These are phyloP conservation scores for Phalacrocorax carbo DNA, from an alignment of 2,113 vertebrate genomes.

Conservation along the genomic window DNA sequence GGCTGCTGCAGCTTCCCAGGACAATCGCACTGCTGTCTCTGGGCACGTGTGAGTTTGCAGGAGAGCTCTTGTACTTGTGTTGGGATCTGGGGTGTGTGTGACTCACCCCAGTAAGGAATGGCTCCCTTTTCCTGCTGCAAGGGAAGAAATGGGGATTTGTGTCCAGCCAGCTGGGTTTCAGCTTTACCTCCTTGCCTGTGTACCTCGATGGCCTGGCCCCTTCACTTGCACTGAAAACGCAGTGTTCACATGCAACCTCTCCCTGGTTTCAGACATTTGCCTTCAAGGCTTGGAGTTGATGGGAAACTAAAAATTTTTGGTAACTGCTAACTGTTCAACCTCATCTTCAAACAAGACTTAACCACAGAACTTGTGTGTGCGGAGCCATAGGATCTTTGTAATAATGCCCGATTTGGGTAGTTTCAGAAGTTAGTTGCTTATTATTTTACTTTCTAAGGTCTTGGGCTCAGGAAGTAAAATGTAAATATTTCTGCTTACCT, in stretches of 20 bases:
- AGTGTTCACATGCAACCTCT: not conserved
- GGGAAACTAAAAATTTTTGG: not conserved
- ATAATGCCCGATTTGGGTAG: not conserved
- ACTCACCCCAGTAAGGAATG: not conserved
- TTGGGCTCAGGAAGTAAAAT: not conserved
- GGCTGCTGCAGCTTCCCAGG: not conserved
- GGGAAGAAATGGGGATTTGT: not conserved
- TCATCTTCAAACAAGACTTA: not conserved
- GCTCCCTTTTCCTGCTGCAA: not conserved
- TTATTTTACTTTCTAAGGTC: not conserved
- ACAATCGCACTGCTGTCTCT: not conserved
- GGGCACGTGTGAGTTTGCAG: not conserved
- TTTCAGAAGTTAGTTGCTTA: not conserved
- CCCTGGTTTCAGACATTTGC: not conserved
- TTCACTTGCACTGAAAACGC: not conserved
- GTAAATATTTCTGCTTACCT: not conserved
- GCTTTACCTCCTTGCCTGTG: not conserved
- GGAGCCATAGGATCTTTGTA: not conserved
- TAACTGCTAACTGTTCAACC: not conserved
- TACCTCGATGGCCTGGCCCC: no score
- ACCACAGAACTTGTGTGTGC: accelerated
- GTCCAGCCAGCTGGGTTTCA: not conserved
- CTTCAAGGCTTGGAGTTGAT: not conserved
- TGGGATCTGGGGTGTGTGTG: not conserved
- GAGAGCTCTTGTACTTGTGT: not conserved